Conservation (phyloP, 2,797 vertebrate species). For the Sitta carolinensis region DNA sequence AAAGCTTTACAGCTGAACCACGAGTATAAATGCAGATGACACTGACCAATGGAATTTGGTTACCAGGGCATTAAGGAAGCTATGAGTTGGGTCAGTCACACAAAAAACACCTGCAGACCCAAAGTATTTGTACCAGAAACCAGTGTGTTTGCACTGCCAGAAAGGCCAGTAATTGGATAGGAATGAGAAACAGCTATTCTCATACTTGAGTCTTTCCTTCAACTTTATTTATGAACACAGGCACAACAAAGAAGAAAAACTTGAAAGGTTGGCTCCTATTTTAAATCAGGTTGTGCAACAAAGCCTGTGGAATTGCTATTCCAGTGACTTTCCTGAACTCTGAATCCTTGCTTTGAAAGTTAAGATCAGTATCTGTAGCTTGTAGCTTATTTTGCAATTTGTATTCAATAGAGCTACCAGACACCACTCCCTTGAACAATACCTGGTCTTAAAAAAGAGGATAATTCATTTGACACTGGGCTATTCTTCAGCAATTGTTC, state of each 20-base stretch:
- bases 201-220: neutral
- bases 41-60: neutral
- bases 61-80: neutral
- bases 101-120: no score
- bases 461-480: neutral
- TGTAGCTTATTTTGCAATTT: neutral
- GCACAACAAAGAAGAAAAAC: neutral
- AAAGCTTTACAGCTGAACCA: neutral
- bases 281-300: neutral
- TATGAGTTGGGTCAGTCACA: neutral
- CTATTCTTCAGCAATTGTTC: neutral
- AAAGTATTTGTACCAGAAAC: accelerated
- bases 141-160: neutral
- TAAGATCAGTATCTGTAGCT: neutral
- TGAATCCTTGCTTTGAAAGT: neutral
- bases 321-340: neutral
- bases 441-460: neutral
- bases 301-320: neutral
- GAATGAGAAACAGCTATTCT: neutral
- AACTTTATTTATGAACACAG: neutral
- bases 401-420: neutral
- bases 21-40: neutral
- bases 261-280: neutral
- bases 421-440: neutral
- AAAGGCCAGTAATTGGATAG: neutral